Evolutionary conservation across 1,140 invertebrate species (phyloP).

Genomic region (Chrysomallon squamiferum): DNA sequence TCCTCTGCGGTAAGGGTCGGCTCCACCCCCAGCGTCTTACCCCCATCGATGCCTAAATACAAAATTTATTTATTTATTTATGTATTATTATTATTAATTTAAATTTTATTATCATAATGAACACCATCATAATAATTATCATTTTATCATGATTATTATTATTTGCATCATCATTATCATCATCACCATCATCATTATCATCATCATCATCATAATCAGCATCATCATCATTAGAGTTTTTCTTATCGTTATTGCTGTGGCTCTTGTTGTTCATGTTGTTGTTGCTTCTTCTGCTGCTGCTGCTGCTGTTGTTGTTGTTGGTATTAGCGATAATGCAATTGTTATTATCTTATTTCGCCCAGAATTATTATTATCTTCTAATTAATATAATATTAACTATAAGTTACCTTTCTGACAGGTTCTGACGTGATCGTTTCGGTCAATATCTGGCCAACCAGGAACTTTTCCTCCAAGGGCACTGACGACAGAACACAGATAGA

Average conservation of each 20-base stretch:
- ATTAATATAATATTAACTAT: too few species aligned
- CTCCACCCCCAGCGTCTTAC: conserved; percentile 74
- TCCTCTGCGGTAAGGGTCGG: conserved; percentile 89
- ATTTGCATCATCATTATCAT: too few species aligned
- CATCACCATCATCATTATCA: too few species aligned
- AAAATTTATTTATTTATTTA: background rate
- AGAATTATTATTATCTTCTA: too few species aligned
- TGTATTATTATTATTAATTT: background rate
- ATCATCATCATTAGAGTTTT: too few species aligned
- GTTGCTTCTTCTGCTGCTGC: too few species aligned
- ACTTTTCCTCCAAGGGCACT: conserved; percentile 77
- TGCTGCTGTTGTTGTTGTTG: too few species aligned
- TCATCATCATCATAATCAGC: too few species aligned
- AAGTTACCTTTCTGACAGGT: conserved; percentile 57
- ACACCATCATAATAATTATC: background rate
- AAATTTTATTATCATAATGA: background rate
- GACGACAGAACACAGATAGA: conserved; percentile 84
- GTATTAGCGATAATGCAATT: too few species aligned
- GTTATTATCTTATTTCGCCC: too few species aligned
- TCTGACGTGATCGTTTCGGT: conserved; percentile 35
- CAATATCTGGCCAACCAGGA: conserved; percentile 44
- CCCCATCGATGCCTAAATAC: conserved; percentile 60
- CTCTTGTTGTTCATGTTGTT: too few species aligned
- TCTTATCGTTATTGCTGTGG: too few species aligned
- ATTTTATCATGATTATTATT: background rate